Evolutionary conservation across 2,888 invertebrate species (phyloP), one percentile per base, ranked within the genome.

Genomic region (Chloroclystis v-ata): DNA sequence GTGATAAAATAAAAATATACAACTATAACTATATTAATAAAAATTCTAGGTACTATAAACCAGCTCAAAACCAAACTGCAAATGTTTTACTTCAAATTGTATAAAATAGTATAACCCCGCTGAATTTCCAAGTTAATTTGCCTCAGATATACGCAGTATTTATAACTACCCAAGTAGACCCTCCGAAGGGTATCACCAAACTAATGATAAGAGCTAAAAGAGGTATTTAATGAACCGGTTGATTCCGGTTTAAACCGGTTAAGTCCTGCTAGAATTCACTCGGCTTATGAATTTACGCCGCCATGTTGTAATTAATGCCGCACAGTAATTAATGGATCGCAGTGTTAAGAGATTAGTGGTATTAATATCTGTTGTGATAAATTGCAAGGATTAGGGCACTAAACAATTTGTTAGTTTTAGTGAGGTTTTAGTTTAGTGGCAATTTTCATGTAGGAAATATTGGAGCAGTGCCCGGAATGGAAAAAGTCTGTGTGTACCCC

Each of bases 231-330:
- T 67, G 63, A 65, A 55, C 61, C 57, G 52, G 48, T 43, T 37
- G 52, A 52, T 50, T 12, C 37, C 48, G 37, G 42, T 52, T 58
- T 61, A 57, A 56, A 64, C 47, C 40, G 42, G 54, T 59, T 61
- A 59, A 56, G 66, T 59, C 60, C 58, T 60, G 67, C 58, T 61
- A 56, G 60, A 62, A 65, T 65, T 65, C 59, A 49, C 48, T 55
- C 54, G 54, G 56, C 49, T 52, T 59, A 60, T 61, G 57, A 64
- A 70, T 66, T 66, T 65, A 65, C 60, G 62, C 59, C 60, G 63
- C 51, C 58, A 47, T 52, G 40, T 52, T 54, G 40, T 35, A 55
- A 60, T 58, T 56, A 61, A 57, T 55, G 57, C 42, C 43, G 50
- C 37, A 49, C 50, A 48, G 54, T 52, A 53, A 59, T 59, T 58